Base-by-base conservation (phyloP, 1,140 invertebrate species). In the Ericerus pela region DNA sequence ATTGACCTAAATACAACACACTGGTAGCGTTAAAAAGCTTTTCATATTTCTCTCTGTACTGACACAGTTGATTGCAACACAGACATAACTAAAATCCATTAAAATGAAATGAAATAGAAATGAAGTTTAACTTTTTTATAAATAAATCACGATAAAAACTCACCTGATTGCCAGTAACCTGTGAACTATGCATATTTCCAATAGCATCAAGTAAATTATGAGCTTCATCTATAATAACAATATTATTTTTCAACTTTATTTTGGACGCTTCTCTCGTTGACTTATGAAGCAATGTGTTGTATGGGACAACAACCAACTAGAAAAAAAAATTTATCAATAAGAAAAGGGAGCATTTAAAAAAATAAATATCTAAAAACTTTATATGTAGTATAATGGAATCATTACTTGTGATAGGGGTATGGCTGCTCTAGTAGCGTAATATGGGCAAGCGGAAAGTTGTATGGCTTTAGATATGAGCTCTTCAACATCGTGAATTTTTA, bases 221-320 rank as follows among this genome's bases (percentile, higher is more conserved):
- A 6, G 95, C 96, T 72, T 99, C 96, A 69, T 99, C 96, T 47
- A 99, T 80, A 59, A 99, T 86, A 0, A 99, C 71, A 38, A 98
- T 73, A 68, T 87, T 89, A 58, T 84, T 79, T 64, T 84, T 79
- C 3, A 97, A 66, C 60, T 83, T 77, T 6, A 99, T 80, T n/a
- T 86, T 84, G 67, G 79, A 79, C 1, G 88, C 84, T 60, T 84
- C 76, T 62, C 96, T 74, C 0, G 94, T 95, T 10, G 74, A 75
- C 66, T 82, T 81, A 68, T 96, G 93, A 6, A 98, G 74, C 53
- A 99, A 74, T 26, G 85, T 80, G 62, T 90, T 88, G 65, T 94
- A 93, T 5, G 89, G 89, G 16, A 92, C 71, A 38, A 92, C 72
- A 58, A 93, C 71, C 10, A 91, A 69, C 67, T 76, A 64, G 22